phyloP scores from a whole-genome alignment of 2,113 vertebrate species.

The Dicaeum eximium region DNA sequence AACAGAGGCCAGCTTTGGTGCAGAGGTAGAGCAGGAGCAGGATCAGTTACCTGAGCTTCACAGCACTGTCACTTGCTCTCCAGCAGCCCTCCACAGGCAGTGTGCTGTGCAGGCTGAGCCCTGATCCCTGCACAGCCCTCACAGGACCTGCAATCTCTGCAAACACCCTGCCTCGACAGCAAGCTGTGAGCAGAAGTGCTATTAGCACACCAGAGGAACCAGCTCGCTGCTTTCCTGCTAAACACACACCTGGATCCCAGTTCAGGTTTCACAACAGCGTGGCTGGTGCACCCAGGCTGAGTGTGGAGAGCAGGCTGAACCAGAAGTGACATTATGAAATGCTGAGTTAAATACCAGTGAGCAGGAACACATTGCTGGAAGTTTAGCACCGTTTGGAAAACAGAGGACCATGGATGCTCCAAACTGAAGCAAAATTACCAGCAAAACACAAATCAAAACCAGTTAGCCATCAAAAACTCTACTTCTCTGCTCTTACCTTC shows the following conservation, averaged over 20 bases:
- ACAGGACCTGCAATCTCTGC: neutral
- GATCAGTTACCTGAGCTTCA: neutral
- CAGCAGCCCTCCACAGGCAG: fast-evolving
- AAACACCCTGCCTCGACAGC: neutral
- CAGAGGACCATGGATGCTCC: fast-evolving
- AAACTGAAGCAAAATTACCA: neutral
- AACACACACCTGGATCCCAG: neutral
- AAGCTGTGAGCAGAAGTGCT: neutral
- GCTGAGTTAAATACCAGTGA: neutral
- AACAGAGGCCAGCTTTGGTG: neutral
- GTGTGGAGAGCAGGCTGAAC: neutral
- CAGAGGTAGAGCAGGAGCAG: neutral
- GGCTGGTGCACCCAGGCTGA: neutral
- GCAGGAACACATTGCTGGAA: neutral
- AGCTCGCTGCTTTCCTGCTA: neutral
- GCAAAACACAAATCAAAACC: neutral
- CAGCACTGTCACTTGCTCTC: neutral
- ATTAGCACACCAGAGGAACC: neutral
- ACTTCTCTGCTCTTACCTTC: neutral
- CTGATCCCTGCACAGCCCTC: neutral
- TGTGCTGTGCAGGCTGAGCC: fast-evolving
- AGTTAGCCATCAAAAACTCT: neutral
- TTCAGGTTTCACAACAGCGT: neutral
- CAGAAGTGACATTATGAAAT: neutral
- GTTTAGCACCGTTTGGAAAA: neutral